A percentile compares a stretch with the other conserved stretches of the same genome.
Evolutionary conservation across 2,888 invertebrate genomes (phyloP).

Genomic region (Biston betularia): DNA sequence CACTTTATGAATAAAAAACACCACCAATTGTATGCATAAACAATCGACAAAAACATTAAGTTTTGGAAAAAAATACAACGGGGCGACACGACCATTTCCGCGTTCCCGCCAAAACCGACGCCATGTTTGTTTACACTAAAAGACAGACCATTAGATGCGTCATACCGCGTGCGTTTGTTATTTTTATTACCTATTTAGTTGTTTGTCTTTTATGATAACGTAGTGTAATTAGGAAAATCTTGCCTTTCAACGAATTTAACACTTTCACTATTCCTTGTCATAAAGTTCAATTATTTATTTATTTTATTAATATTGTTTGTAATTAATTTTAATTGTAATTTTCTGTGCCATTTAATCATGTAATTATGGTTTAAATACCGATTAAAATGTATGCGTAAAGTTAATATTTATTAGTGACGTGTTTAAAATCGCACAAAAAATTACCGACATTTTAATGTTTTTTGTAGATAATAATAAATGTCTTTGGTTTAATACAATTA

Average conservation of each 20-base stretch:
- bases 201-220: conserved; percentile 37
- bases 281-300: conserved; percentile 27
- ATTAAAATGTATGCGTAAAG: not conserved
- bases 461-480: not conserved
- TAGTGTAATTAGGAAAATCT: conserved; percentile 57
- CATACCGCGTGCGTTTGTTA: not conserved
- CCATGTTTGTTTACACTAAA: not conserved
- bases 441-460: not conserved
- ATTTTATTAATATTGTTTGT: conserved; percentile 25
- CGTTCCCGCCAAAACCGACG: too few species aligned
- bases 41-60: too few species aligned
- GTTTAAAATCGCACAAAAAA: too few species aligned
- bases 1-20: too few species aligned
- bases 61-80: too few species aligned
- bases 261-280: conserved; percentile 39
- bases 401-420: too few species aligned
- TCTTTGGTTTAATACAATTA: not conserved
- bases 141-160: not conserved
- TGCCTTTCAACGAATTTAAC: conserved; percentile 82
- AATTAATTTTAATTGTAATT: conserved; percentile 19
- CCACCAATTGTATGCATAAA: too few species aligned
- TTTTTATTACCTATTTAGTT: conserved; percentile 31
- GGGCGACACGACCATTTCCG: too few species aligned
- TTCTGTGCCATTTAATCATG: conserved; percentile 44
- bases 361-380: conserved; percentile 11